phyloP scores from a whole-genome alignment of 2,888 invertebrate genomes.

The Leptopilina myrica region DNA sequence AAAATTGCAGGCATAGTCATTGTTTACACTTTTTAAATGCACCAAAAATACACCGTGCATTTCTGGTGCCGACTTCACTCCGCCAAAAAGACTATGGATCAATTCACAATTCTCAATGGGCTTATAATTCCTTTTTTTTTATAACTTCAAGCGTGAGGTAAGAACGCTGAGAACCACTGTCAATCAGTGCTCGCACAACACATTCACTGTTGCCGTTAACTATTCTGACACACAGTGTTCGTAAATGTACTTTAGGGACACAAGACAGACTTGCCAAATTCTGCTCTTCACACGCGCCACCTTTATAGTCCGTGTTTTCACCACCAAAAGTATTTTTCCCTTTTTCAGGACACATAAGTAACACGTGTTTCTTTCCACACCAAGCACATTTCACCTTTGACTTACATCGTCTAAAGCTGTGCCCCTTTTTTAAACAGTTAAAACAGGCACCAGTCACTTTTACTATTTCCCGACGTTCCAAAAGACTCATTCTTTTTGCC shows the following conservation, averaged over 20 bases:
- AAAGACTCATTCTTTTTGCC: conserved; percentile 50
- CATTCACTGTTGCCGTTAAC: conserved; percentile 35
- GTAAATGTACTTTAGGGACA: conserved; percentile 49
- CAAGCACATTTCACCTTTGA: conserved; percentile 51
- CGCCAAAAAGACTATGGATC: conserved; percentile 53
- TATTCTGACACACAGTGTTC: conserved; percentile 53
- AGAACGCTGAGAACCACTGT: conserved; percentile 56
- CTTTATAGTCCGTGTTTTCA: background rate
- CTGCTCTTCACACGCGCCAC: conserved; percentile 11
- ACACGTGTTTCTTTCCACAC: conserved; percentile 53
- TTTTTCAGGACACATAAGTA: conserved; percentile 53
- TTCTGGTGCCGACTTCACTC: conserved; percentile 19
- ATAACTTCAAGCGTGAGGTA: conserved; percentile 50
- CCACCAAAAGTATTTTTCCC: too few relatives aligned
- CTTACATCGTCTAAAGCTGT: conserved; percentile 52
- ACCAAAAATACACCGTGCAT: conserved; percentile 37
- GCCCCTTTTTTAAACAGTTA: conserved; percentile 54
- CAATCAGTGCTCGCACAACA: conserved; percentile 51
- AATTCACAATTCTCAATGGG: conserved; percentile 44
- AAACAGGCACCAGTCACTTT: conserved; percentile 54
- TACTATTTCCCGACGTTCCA: conserved; percentile 45
- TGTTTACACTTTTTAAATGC: conserved; percentile 40
- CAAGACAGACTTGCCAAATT: conserved; percentile 36
- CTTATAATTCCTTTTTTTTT: conserved; percentile 48
- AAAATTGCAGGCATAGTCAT: conserved; percentile 51